phyloP scores from a whole-genome alignment of 2,888 invertebrate genomes.

The Nowickia ferox region DNA sequence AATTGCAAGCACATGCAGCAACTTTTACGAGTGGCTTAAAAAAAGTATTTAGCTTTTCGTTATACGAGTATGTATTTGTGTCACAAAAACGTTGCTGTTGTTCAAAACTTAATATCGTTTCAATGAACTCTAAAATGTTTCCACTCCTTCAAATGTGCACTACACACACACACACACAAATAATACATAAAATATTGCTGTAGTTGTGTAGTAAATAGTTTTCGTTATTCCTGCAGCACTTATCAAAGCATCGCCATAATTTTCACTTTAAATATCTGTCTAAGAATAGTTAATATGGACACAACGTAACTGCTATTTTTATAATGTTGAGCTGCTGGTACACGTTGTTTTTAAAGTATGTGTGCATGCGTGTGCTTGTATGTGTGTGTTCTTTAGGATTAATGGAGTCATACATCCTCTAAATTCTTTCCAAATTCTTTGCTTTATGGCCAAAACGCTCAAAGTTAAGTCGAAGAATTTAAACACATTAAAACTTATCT shows the following conservation, averaged over 20 bases:
- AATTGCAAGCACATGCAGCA: slow-evolving; percentile 19
- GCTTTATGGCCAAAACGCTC: slow-evolving; percentile 33
- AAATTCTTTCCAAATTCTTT: slow-evolving; percentile 38
- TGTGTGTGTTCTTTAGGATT: neutral
- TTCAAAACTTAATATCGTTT: slow-evolving; percentile 60
- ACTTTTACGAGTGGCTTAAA: slow-evolving; percentile 6
- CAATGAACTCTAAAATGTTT: slow-evolving; percentile 68
- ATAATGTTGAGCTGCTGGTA: neutral
- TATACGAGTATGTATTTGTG: neutral
- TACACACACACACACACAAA: neutral
- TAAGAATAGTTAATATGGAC: neutral
- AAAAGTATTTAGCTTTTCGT: neutral
- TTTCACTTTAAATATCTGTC: slow-evolving; percentile 55
- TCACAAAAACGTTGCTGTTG: slow-evolving; percentile 14
- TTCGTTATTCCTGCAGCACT: slow-evolving; percentile 21
- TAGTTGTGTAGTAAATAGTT: slow-evolving; percentile 52
- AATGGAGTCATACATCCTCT: slow-evolving; percentile 41
- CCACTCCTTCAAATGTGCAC: slow-evolving; percentile 5
- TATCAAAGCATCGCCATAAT: slow-evolving; percentile 57
- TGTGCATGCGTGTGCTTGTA: neutral
- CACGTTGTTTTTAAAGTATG: neutral
- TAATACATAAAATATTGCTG: slow-evolving; percentile 32
- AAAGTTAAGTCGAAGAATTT: slow-evolving; percentile 12
- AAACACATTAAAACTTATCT: slow-evolving; percentile 4
- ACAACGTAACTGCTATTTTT: neutral